Conservation (phyloP, 2,113 vertebrate species). For the Alligator mississippiensis region DNA sequence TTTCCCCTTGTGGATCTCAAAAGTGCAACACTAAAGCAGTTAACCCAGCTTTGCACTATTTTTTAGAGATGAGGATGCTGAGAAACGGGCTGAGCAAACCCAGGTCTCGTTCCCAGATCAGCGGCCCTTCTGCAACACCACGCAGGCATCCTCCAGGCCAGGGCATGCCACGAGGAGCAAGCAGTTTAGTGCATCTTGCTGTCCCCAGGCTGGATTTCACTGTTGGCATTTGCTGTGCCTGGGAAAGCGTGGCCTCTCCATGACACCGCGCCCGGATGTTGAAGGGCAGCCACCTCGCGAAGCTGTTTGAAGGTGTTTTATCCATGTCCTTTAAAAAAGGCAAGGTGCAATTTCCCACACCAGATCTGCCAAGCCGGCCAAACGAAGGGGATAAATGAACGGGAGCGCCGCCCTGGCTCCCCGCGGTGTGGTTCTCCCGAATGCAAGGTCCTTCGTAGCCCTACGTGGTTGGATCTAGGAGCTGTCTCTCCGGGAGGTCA, state of each 20-base stretch:
- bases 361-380: background rate
- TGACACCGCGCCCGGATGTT: background rate
- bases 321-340: background rate
- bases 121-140: too few species aligned
- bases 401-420: background rate
- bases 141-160: too few species aligned
- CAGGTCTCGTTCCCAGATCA: background rate
- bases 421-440: background rate
- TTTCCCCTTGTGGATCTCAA: background rate
- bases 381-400: background rate
- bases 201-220: background rate
- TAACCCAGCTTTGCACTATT: background rate
- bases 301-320: background rate
- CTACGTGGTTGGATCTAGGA: too few species aligned
- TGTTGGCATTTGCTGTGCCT: background rate
- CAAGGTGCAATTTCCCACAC: background rate
- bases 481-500: background rate
- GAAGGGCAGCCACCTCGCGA: background rate
- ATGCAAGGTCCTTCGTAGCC: background rate
- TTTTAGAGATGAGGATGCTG: background rate
- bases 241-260: background rate
- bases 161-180: too few species aligned
- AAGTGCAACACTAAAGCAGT: background rate
- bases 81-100: background rate
- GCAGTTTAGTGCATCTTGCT: background rate